These are phyloP conservation scores for Sebastes minor DNA, from an alignment of 2,797 vertebrate genomes.

Conservation along the genomic window DNA sequence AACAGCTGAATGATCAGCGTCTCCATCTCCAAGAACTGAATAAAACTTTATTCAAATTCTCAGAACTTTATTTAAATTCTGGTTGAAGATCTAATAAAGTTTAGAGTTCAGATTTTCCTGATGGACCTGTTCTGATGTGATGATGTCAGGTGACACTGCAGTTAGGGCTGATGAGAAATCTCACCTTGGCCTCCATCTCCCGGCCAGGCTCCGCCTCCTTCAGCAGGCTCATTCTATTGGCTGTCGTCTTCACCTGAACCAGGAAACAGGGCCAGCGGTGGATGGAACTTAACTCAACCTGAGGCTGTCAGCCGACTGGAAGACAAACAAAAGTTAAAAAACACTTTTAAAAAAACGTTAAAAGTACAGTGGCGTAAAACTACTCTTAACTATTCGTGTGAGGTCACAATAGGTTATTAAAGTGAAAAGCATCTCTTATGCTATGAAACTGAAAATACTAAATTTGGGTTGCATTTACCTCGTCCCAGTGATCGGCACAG, in stretches of 20 bases:
- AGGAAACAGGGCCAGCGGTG: neutral
- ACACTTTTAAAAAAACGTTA: neutral
- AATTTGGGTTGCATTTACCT: no score
- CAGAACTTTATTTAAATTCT: neutral
- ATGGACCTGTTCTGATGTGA: neutral
- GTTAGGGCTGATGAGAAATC: constrained; percentile 5
- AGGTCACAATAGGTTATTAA: no score
- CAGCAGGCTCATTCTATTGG: constrained; percentile 53
- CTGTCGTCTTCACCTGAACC: neutral
- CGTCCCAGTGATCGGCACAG: no score
- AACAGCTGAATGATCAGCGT: neutral
- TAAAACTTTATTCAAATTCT: neutral
- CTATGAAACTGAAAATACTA: no score
- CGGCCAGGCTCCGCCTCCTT: constrained; percentile 46
- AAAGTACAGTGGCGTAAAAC: neutral
- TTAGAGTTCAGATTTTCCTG: neutral
- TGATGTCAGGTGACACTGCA: neutral
- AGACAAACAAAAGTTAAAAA: neutral
- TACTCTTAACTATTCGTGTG: neutral
- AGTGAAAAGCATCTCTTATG: no score
- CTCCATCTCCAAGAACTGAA: neutral
- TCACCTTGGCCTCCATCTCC: constrained; percentile 65
- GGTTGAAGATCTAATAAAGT: neutral
- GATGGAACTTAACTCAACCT: constrained; percentile 11
- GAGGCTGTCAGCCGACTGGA: constrained; percentile 20